Conservation (phyloP, 2,888 invertebrate species). For the Euspilapteryx auroguttella region DNA sequence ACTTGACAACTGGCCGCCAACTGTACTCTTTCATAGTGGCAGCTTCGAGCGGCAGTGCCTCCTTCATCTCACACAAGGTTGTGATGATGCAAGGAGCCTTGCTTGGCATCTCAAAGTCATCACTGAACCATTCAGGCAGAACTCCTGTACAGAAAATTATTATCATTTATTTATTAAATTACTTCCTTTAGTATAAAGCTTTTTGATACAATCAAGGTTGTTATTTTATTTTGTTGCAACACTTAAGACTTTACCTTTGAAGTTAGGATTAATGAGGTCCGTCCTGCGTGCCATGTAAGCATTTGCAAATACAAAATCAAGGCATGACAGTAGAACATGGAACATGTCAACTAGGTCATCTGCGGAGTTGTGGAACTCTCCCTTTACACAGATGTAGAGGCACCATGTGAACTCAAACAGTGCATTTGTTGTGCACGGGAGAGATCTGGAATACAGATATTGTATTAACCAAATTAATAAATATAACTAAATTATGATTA, state of each 20-base stretch:
- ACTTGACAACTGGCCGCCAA: conserved; percentile 76
- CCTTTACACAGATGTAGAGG: conserved; percentile 86
- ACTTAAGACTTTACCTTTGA: conserved; percentile 65
- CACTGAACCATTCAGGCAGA: conserved; percentile 67
- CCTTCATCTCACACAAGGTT: conserved; percentile 77
- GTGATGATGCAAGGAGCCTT: conserved; percentile 83
- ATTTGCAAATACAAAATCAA: conserved; percentile 90
- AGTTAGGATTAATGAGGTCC: conserved; percentile 84
- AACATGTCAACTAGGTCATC: conserved; percentile 94
- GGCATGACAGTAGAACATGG: conserved; percentile 86
- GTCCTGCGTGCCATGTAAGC: conserved; percentile 76
- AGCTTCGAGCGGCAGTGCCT: conserved; percentile 85
- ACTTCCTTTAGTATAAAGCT: no score
- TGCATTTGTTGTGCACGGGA: conserved; percentile 79
- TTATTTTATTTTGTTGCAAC: no score
- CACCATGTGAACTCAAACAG: conserved; percentile 95
- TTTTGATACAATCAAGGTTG: no score
- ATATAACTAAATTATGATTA: neutral
- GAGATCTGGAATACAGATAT: conserved; percentile 44
- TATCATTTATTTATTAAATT: no score
- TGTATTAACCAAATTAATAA: neutral
- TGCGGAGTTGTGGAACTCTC: conserved; percentile 81
- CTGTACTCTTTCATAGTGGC: conserved; percentile 88
- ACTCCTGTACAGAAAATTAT: conserved; percentile 66
- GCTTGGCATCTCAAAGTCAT: conserved; percentile 61